A percentile compares a stretch with the other conserved stretches of the same genome.
These are phyloP conservation scores for Eremobia ochroleuca DNA, from an alignment of 2,888 invertebrate species.

Conservation along the genomic window DNA sequence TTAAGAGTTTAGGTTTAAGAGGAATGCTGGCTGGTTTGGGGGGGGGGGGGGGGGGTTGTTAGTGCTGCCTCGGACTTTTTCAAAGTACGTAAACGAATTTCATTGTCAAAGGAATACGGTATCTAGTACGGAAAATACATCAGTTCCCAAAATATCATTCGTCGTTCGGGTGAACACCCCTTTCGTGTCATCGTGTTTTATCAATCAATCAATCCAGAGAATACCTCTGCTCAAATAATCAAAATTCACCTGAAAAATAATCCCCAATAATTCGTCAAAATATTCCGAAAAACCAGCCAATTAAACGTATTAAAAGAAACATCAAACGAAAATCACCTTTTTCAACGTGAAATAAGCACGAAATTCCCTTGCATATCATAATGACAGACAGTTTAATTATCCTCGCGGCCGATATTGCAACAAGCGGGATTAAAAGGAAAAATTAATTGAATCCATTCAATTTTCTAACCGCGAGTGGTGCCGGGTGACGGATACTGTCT, in stretches of 20 bases:
- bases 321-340: conserved; percentile 35
- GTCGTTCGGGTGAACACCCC: neutral
- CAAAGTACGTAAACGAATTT: neutral
- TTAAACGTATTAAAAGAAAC: conserved; percentile 30
- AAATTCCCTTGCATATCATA: conserved; percentile 59
- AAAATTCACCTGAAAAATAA: conserved; percentile 37
- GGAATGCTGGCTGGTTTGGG: conserved; percentile 15
- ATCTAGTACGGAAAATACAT: neutral
- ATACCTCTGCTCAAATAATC: conserved; percentile 36
- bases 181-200: neutral
- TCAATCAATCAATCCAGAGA: conserved; percentile 32
- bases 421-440: conserved; percentile 78
- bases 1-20: conserved; percentile 57
- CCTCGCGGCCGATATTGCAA: conserved; percentile 70
- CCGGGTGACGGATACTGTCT: conserved; percentile 82
- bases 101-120: neutral
- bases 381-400: conserved; percentile 72
- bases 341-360: conserved; percentile 33
- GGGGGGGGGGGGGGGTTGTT: neutral
- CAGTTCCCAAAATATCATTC: neutral
- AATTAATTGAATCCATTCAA: conserved; percentile 86
- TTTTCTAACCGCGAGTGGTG: conserved; percentile 80
- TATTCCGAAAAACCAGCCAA: conserved; percentile 52
- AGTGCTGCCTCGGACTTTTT: neutral
- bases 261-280: conserved; percentile 48